Base-by-base conservation (phyloP, 2,113 vertebrate species). In the Empidonax traillii region DNA sequence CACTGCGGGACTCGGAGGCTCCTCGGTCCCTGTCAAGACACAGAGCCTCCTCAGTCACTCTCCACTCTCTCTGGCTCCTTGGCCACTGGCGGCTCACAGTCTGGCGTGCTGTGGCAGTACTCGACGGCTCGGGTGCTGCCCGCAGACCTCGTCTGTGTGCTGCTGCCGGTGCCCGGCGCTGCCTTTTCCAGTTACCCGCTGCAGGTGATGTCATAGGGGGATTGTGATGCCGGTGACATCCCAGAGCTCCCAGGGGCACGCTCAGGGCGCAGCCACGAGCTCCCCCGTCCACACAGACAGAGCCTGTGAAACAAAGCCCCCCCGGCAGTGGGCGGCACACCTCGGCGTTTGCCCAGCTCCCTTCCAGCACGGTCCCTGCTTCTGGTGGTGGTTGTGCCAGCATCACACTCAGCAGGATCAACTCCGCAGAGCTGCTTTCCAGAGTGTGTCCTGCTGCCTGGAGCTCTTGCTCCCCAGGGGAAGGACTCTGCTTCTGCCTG, bases 261-360 rank as follows among this genome's bases (percentile, higher is more conserved):
- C 21, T 23, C 58, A 22, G 33, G 27, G 47, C 4, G 9, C 47
- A 49, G 47, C 23, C 12, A 25, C 23, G 13, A 13, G 13, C 27
- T 52, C 5, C 18, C 18, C 7, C 18, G 17, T 25, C 6, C 51
- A 11, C 19, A 41, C 28, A 18, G n/a, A 43, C 55, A 35, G 33
- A 21, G 9, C 46, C 33, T 25, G 33, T 4, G 39, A 13, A 8
- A 24, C 58, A 33, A 21, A 73, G 13, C 67, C 16, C 4, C 20
- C 10, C 25, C 7, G 12, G 80, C 37, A 35, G 16, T 2, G 1
- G n/a, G 37, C 67, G 72, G 49, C 47, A 17, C 56, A 31, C 33
- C 58, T 46, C 17, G 1, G 6, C 1, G 1, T 22, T 46, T 17
- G 3, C 56, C 28, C 19, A 10, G 12, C 46, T n/a, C 52, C 35